A percentile compares a stretch with the other conserved stretches of the same genome.
Conservation (phyloP, 2,888 invertebrate genomes). For the Sarcophaga subvicina region DNA sequence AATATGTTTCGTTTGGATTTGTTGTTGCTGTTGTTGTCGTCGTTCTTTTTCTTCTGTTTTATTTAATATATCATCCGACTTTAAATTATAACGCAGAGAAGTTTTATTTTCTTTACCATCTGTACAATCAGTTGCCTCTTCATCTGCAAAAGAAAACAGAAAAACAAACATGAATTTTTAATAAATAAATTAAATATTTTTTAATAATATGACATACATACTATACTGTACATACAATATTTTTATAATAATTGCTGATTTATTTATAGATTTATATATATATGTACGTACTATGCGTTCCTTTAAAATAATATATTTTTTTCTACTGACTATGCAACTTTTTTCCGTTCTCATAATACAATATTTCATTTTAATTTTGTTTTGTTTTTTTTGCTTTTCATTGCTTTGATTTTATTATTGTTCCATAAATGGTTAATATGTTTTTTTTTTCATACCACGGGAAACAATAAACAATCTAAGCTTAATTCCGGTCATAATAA, state of each 20-base stretch:
- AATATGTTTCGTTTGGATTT: constrained; percentile 46
- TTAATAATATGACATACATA: not conserved
- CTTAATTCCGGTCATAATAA: constrained; percentile 61
- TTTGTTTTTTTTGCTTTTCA: constrained; percentile 9
- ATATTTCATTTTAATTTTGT: not conserved
- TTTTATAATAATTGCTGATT: no score
- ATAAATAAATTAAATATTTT: not conserved
- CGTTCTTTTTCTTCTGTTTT: not conserved
- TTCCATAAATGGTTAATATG: constrained; percentile 3
- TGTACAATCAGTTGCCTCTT: constrained; percentile 69
- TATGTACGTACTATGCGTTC: not conserved
- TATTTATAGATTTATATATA: not conserved
- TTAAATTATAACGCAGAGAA: constrained; percentile 39
- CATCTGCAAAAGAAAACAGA: constrained; percentile 74
- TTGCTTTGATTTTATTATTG: not conserved
- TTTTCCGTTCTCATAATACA: not conserved
- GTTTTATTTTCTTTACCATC: constrained; percentile 58
- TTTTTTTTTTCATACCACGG: constrained; percentile 37
- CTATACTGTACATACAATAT: not conserved
- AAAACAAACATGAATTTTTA: constrained; percentile 26
- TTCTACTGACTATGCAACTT: constrained; percentile 10
- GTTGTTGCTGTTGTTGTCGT: constrained; percentile 22
- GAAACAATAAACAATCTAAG: constrained; percentile 63
- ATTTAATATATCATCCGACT: constrained; percentile 13
- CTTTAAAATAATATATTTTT: constrained; percentile 15